These are phyloP conservation scores for Coluber constrictor DNA, from an alignment of 2,797 vertebrate genomes.

Conservation along the genomic window DNA sequence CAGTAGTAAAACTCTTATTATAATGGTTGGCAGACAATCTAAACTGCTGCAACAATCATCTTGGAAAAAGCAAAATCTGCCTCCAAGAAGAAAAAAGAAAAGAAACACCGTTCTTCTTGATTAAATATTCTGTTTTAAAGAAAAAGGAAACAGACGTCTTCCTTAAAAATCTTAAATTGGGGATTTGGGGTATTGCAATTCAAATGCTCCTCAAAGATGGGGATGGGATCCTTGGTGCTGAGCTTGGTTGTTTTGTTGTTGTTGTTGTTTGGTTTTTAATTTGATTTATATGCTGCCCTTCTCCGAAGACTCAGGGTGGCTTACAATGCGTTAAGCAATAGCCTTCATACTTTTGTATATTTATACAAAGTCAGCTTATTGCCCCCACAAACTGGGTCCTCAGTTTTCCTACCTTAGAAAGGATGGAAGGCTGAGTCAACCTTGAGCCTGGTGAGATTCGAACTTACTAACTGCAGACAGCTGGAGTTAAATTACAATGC, in stretches of 20 bases:
- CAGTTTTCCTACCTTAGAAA: too few species aligned
- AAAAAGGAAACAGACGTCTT: background rate
- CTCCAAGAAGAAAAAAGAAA: conserved; percentile 40
- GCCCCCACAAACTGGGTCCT: too few species aligned
- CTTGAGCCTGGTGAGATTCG: too few species aligned
- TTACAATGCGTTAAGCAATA: too few species aligned
- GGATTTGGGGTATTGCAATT: background rate
- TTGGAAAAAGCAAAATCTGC: conserved; percentile 58
- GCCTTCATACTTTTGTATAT: too few species aligned
- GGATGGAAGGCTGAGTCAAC: too few species aligned
- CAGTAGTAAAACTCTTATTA: conserved; percentile 64
- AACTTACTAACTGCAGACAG: too few species aligned
- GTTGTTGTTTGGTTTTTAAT: too few species aligned
- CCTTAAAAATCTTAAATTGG: background rate
- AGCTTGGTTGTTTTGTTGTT: background rate
- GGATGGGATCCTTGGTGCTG: background rate
- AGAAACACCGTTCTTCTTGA: conserved; percentile 53
- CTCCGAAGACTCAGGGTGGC: too few species aligned
- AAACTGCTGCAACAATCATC: conserved; percentile 65
- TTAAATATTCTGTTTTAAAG: conserved; percentile 50
- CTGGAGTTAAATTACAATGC: too few species aligned
- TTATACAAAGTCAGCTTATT: too few species aligned
- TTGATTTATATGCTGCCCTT: too few species aligned
- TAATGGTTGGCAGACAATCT: conserved; percentile 65
- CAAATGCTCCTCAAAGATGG: background rate